These are phyloP conservation scores for Tursiops truncatus DNA, from an alignment of 2,113 vertebrate genomes.

Conservation along the genomic window DNA sequence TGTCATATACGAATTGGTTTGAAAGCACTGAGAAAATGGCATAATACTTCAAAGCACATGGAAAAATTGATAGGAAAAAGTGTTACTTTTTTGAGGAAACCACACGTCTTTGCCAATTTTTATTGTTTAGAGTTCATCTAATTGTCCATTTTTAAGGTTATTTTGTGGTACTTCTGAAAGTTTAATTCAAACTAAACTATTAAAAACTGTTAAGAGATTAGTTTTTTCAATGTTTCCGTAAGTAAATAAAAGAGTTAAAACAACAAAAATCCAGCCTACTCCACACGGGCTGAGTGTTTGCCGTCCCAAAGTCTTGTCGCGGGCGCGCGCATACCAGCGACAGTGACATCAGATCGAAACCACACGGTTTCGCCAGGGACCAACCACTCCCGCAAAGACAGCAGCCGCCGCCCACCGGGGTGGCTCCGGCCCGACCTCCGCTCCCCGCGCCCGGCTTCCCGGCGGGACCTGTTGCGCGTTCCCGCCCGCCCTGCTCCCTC, in stretches of 20 bases:
- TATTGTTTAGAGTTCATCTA: neutral
- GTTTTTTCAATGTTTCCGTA: neutral
- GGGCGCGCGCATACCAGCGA: slow-evolving; percentile 57
- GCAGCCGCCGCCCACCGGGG: neutral
- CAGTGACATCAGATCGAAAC: slow-evolving; percentile 87
- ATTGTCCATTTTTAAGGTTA: neutral
- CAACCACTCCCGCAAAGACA: neutral
- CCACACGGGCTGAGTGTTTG: neutral
- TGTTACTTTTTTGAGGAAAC: neutral
- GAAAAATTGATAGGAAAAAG: neutral
- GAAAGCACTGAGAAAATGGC: neutral
- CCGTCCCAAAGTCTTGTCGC: slow-evolving; percentile 39
- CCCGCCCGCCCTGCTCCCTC: neutral
- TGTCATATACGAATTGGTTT: neutral
- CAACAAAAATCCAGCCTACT: neutral
- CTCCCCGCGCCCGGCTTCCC: neutral
- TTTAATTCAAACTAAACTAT: neutral
- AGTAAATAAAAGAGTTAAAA: neutral
- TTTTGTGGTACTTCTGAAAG: neutral
- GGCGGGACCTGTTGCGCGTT: slow-evolving; percentile 62
- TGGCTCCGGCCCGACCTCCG: neutral
- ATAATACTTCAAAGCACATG: neutral
- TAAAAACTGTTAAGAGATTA: neutral
- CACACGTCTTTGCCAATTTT: neutral
- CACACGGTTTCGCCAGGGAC: slow-evolving; percentile 80